Base-by-base conservation (phyloP, 2,113 vertebrate genomes). In the Thunnus maccoyii region DNA sequence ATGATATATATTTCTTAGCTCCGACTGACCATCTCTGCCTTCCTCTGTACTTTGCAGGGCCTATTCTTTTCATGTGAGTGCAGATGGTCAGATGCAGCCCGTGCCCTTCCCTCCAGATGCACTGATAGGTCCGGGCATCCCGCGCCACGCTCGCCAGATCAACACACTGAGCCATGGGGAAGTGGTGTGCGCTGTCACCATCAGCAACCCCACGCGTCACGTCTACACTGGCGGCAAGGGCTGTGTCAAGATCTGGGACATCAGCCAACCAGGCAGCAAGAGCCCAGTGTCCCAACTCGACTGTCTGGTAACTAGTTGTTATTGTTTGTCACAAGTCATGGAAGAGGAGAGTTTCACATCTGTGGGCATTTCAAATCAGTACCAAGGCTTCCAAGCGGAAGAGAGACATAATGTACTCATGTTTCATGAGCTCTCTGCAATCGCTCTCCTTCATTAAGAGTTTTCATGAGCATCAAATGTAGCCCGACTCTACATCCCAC, bases 161-260 rank as follows among this genome's bases (percentile, higher is more conserved):
- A 99, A 98, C 95, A 98, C 97, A 0, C 94, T 99, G 86, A 97
- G 96, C 92, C 98, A 99, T 0, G 97, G 97, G 0, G 97, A 99
- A 89, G 98, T 98, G 89, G 98, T 99, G 9, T 99, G 98, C 0
- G 98, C 98, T 0, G 98, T 99, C 91, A 99, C 98, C 91, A 99
- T 99, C 94, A 99, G 98, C 94, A 99, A 99, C 94, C 97, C 98
- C 68, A 99, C 98, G 0, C 92, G 97, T 27, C 98, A 99, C 54
- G 97, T 99, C 91, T 99, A 99, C 94, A 99, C 98, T 0, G 98
- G 98, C 0, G 97, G 97, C 89, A 99, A 99, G 86, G 98, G 98
- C 64, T 99, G 98, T 0, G 98, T 99, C 83, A 99, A 99, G 95
- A 98, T 99, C 92, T 99, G 98, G 98, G 98, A 99, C 90, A 99